Evolutionary conservation across 2,113 vertebrate species (phyloP), one percentile per base, ranked within the genome.

Genomic region (Chaenocephalus aceratus): DNA sequence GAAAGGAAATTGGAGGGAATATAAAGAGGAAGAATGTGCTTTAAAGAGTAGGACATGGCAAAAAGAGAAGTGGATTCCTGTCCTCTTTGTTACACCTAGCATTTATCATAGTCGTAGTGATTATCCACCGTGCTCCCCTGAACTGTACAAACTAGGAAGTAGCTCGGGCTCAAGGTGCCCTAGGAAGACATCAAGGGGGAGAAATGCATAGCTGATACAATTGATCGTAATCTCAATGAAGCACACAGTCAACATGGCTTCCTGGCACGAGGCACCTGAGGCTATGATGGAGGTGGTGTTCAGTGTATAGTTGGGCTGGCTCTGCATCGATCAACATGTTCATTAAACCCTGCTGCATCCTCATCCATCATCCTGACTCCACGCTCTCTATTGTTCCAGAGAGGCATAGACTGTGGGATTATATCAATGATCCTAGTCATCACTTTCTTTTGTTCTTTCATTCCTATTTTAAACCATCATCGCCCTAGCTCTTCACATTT

Each of bases 271-370:
- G 63, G 30, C 57, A 23, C 58, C 10, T 4, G 59, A 59, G 81
- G 84, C 71, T 82, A 18, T 77, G 85, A 88, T 90, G 62, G 83
- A 83, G 72, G 82, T 74, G 74, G 64, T 18, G 52, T 68, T 86
- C 63, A 61, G 41, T 71, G 8, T 79, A 76, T 69, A 73, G 81
- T 75, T 52, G 53, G 54, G 77, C 71, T 73, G 70, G 78, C 75
- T 79, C 77, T 67, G 74, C 84, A 90, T 92, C 46, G 70, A 88
- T 84, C 80, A 66, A 64, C 5, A 41, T 88, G 86, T 92, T 92
- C 83, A 90, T 93, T 92, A 92, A 92, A 90, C 89, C 84, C 82
- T 49, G 77, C 87, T 68, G 85, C 82, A 87, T 85, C 83, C 87
- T 84, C 89, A 91, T 92, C 87, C 88, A 92, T 93, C 91, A 88